These are phyloP conservation scores for Eurosta solidaginis DNA, from an alignment of 1,140 invertebrate genomes.

Conservation along the genomic window DNA sequence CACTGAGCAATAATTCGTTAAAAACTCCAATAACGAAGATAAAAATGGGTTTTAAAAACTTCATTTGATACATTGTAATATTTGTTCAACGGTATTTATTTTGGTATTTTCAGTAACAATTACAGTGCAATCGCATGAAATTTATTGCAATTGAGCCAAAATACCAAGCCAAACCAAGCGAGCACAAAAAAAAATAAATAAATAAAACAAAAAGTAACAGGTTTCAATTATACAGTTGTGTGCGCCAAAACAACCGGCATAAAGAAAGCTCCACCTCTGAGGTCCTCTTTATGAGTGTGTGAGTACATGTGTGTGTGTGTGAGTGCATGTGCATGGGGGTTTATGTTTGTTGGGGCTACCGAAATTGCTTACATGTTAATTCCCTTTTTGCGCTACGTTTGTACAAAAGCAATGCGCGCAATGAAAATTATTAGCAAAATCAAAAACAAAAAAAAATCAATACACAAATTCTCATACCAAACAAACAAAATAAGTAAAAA, in stretches of 20 bases:
- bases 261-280: neutral
- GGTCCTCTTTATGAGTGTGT: neutral
- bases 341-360: too few relatives aligned
- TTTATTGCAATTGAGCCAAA: slow-evolving; percentile 58
- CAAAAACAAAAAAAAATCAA: neutral
- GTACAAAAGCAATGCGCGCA: neutral
- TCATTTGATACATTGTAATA: neutral
- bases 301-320: neutral
- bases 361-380: slow-evolving; percentile 25
- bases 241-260: neutral
- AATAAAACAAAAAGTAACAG: neutral
- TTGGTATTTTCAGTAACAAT: slow-evolving; percentile 45
- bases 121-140: slow-evolving; percentile 58
- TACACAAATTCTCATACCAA: neutral
- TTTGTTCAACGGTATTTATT: neutral
- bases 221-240: neutral
- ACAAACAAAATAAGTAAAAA: neutral
- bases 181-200: neutral
- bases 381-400: neutral
- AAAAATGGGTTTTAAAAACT: neutral
- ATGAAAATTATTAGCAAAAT: slow-evolving; percentile 5
- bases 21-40: neutral
- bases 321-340: too few relatives aligned
- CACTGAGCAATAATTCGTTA: neutral
- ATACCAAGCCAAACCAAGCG: slow-evolving; percentile 31